Base-by-base conservation (phyloP, 2,113 vertebrate species). In the Pseudorhombus dupliciocellatus region DNA sequence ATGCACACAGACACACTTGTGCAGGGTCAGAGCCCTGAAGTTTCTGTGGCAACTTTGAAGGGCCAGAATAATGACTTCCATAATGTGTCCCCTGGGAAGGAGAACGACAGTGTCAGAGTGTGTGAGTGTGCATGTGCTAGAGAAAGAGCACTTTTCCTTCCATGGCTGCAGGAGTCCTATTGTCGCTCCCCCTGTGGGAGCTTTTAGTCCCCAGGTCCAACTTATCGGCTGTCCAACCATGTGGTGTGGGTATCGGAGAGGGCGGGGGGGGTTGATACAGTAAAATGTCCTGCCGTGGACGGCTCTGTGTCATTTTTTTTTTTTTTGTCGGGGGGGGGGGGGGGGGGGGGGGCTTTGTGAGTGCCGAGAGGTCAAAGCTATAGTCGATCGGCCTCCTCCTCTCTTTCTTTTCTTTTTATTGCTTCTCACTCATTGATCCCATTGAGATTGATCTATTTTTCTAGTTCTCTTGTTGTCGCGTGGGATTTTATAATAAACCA, bases 11-110 rank as follows among this genome's bases (percentile, higher is more conserved):
- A 26, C 52, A 37, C 34, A 25, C 44, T 40, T 62, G 40, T 55
- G 37, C 60, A 25, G 1, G 10, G 52, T 84, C 80, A 77, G 66
- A 78, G 62, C 59, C 55, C 54, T 3, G 1, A 69, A 55, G 81
- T 61, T 62, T 78, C 70, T 20, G 75, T 50, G 74, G 83, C 70
- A 70, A 82, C 83, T 83, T 74, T 76, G 77, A 75, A 81, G 83
- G 83, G 64, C 61, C 77, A 40, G 84, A 86, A 82, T 90, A 88
- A 89, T 85, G 84, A 86, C 84, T 66, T 81, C 68, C 56, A 80
- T 85, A 83, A 88, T 89, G 83, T 83, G 44, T 83, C 72, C 87
- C 86, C 75, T 51, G 88, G 0, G 83, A 81, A 10, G 65, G 78
- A 56, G 70, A 80, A 73, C 7, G 40, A 44, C 69, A 44, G 74